A percentile compares a stretch with the other conserved stretches of the same genome.
These are phyloP conservation scores for Labeo calbasu DNA, from an alignment of 2,797 vertebrate species.

Conservation along the genomic window DNA sequence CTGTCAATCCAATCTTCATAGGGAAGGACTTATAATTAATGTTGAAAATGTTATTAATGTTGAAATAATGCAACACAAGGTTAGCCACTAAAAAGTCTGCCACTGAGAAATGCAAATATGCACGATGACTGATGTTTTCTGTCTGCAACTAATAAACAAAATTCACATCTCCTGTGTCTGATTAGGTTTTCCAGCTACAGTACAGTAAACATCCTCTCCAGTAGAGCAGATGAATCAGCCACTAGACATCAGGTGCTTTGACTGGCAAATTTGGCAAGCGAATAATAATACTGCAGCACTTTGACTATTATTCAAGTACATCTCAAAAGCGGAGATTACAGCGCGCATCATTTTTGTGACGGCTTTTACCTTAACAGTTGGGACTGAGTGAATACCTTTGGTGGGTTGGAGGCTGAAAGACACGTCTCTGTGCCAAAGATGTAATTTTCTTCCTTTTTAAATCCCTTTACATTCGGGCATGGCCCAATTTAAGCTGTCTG, in stretches of 20 bases:
- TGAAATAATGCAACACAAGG: background rate
- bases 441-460: conserved; percentile 28
- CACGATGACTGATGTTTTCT: conserved; percentile 3
- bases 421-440: conserved; percentile 27
- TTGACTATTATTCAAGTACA: conserved; percentile 23
- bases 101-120: conserved; percentile 9
- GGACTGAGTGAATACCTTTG: conserved; percentile 34
- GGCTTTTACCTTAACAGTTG: conserved; percentile 27
- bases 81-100: background rate
- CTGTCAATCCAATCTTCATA: background rate
- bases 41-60: background rate
- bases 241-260: conserved; percentile 30
- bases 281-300: conserved; percentile 31
- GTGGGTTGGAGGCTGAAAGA: conserved; percentile 22
- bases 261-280: conserved; percentile 29
- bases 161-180: conserved; percentile 10
- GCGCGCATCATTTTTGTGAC: background rate
- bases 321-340: conserved; percentile 31
- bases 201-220: conserved; percentile 2
- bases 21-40: background rate
- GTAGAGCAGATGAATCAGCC: conserved; percentile 3
- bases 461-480: background rate
- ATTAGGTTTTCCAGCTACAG: conserved; percentile 12
- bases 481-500: conserved; percentile 14
- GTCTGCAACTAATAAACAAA: conserved; percentile 21